Evolutionary conservation across 2,888 invertebrate species (phyloP).

Genomic region (Chloromyia formosa): DNA sequence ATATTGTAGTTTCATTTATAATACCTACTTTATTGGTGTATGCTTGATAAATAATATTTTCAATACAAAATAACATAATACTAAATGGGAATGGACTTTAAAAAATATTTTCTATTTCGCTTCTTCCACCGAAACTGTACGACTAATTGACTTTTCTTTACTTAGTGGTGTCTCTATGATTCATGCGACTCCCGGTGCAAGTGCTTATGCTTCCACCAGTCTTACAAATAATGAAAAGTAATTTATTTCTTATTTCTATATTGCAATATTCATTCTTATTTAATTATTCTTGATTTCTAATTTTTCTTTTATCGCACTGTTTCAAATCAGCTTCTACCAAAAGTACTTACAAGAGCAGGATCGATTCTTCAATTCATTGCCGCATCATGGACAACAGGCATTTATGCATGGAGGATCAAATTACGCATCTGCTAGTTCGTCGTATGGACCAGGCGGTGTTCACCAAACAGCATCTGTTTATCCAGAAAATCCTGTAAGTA

Average conservation of each 20-base stretch:
- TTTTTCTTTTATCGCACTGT: neutral
- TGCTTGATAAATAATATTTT: too few species aligned
- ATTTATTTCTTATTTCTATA: slow-evolving; percentile 15
- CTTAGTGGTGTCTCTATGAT: slow-evolving; percentile 46
- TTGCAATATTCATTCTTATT: too few species aligned
- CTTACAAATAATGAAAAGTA: slow-evolving; percentile 48
- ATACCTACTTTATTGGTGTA: too few species aligned
- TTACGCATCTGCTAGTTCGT: slow-evolving; percentile 67
- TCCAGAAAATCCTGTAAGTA: slow-evolving; percentile 71
- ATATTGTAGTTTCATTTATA: too few species aligned
- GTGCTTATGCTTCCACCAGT: slow-evolving; percentile 58
- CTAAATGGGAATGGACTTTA: too few species aligned
- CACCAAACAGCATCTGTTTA: slow-evolving; percentile 70
- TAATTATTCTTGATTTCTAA: neutral
- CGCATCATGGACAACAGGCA: slow-evolving; percentile 28
- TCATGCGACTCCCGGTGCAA: slow-evolving; percentile 57
- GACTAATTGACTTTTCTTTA: neutral
- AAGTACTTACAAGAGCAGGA: slow-evolving; percentile 59
- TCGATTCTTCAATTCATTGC: slow-evolving; percentile 53
- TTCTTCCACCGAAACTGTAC: too few species aligned
- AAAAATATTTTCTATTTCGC: too few species aligned
- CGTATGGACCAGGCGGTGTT: slow-evolving; percentile 66
- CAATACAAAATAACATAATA: too few species aligned
- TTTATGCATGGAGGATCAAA: slow-evolving; percentile 54
- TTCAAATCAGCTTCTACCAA: slow-evolving; percentile 54